Evolutionary conservation across 2,797 vertebrate species (phyloP).

Genomic region (Morelia viridis): DNA sequence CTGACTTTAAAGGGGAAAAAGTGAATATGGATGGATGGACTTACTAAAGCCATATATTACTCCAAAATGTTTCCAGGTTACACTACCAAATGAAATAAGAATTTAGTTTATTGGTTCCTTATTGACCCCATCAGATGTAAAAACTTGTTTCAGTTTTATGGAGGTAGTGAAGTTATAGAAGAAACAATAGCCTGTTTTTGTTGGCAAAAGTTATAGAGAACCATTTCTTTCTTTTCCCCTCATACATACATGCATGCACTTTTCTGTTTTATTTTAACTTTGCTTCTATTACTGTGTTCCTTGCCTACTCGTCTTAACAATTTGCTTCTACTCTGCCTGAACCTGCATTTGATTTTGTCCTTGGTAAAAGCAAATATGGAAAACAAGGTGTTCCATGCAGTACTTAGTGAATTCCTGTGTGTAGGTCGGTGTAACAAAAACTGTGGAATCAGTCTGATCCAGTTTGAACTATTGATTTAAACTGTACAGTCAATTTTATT

Average conservation of each 20-base stretch:
- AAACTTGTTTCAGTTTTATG: not conserved
- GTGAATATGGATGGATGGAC: not conserved
- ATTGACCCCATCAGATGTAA: not conserved
- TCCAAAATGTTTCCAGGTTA: not conserved
- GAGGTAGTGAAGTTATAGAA: not conserved
- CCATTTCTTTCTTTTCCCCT: not conserved
- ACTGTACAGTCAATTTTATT: not conserved
- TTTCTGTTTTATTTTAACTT: constrained; percentile 4
- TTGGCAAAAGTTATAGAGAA: not conserved
- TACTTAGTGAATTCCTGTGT: not conserved
- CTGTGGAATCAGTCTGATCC: not conserved
- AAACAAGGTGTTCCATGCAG: not conserved
- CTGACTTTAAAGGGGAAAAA: not conserved
- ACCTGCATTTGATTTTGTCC: not conserved
- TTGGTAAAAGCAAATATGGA: not conserved
- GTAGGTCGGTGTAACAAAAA: not conserved
- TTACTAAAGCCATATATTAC: not conserved
- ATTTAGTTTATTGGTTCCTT: constrained; percentile 4
- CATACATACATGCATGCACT: not conserved
- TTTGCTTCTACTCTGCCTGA: not conserved
- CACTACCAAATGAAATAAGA: not conserved
- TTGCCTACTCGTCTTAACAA: not conserved
- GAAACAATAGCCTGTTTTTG: not conserved
- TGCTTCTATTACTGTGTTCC: not conserved
- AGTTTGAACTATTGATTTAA: not conserved